Base-by-base conservation (phyloP, 2,888 invertebrate species). In the Lordiphosa andalusiaca region DNA sequence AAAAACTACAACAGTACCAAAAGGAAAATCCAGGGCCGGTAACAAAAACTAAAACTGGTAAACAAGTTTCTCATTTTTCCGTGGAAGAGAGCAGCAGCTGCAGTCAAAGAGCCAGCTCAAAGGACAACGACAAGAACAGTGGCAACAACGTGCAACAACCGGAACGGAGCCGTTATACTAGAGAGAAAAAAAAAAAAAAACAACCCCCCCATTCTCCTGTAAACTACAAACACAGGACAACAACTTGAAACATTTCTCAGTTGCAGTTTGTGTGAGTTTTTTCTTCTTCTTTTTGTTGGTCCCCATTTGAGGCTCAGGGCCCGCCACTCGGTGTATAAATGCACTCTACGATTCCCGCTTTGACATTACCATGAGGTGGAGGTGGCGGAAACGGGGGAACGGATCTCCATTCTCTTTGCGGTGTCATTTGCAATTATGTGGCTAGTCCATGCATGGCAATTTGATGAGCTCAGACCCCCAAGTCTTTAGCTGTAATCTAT, bases 101-200 rank as follows among this genome's bases (percentile, higher is more conserved):
- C 73, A 66, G 78, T 82, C 78, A 82, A 82, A 74, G 84, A 66
- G 61, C 13, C 59, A 59, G 50, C 62, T 70, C 80, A 80, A 80
- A 84, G 80, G 82, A 67, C 50, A 55, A 75, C 54, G 58, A 41
- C 47, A 36, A 39, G 41, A 61, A 47, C 39, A 44, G 64, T 49
- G 16, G 40, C 40, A 38, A 53, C 60, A 59, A 71, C 66, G 57
- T 67, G 66, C 72, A 72, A 46, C 57, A 50, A 71, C 75, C 72
- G 71, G 68, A 35, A 40, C 40, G 19, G 10, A 13, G 10, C 10
- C 42, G 42, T 12, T 37, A 42, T 44, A 39, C 16, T 36, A 48
- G 19, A 35, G 41, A 50, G 40, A 39, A 47, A 19, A 7, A 25
- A 33, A n/a, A n/a, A n/a, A n/a, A n/a, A n/a, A n/a, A n/a, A n/a